A percentile compares a stretch with the other conserved stretches of the same genome.
These are phyloP conservation scores for Rhagoletis pomonella DNA, from an alignment of 1,140 invertebrate genomes.

Conservation along the genomic window DNA sequence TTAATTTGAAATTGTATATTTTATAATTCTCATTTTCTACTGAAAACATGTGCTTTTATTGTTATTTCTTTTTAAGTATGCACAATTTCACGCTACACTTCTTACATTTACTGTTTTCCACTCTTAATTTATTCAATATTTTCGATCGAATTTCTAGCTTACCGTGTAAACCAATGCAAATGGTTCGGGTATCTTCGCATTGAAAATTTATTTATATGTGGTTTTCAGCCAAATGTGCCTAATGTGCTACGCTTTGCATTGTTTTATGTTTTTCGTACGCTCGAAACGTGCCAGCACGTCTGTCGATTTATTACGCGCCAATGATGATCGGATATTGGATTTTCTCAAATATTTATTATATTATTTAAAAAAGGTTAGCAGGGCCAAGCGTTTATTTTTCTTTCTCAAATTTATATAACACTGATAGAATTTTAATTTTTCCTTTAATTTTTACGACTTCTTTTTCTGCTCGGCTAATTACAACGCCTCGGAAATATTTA, in stretches of 20 bases:
- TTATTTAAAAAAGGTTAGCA: no score
- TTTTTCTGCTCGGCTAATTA: no score
- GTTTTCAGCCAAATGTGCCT: background rate
- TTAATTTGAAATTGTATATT: no score
- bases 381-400: background rate
- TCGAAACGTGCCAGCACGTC: background rate
- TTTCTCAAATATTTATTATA: background rate
- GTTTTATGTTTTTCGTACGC: no score
- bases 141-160: background rate
- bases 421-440: no score
- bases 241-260: background rate
- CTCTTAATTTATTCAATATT: background rate
- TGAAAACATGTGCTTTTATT: background rate
- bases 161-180: background rate
- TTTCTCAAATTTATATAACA: no score
- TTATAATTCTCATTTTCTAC: no score
- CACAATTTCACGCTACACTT: slow-evolving; percentile 22
- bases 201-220: background rate
- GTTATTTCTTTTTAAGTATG: background rate
- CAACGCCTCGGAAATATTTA: no score
- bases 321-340: background rate
- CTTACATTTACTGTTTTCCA: background rate
- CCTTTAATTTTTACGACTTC: no score
- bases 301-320: slow-evolving; percentile 6
- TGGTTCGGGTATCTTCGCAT: background rate